Base-by-base conservation (phyloP, 2,797 vertebrate species). In the Sebastes kiyomatsui region DNA sequence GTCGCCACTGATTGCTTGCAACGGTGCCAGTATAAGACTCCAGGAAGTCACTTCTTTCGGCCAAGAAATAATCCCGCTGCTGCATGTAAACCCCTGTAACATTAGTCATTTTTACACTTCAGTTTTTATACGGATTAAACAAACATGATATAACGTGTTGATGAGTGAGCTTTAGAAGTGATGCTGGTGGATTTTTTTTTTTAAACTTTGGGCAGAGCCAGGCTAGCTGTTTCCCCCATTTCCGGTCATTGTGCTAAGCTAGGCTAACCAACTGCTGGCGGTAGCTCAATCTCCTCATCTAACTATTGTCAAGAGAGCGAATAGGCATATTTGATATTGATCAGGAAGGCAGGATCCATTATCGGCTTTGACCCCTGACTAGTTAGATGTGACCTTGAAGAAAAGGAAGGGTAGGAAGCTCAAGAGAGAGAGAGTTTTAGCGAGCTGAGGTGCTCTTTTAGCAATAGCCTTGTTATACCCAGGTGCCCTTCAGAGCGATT, bases 401-500 rank as follows among this genome's bases (percentile, higher is more conserved):
- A 49, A 49, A 49, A 4, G 46, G 18, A 49, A 18, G 46, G 46
- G 16, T 49, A 49, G 46, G 46, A 49, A 20, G 46, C 46, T 49
- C 14, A 46, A 46, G 16, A 46, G 0, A 46, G 42, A 46, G 42
- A 46, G 16, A 46, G 42, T 46, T 46, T 46, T 18, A 46, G 16
- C 46, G 18, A 49, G 46, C 0, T 20, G 18, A 49, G 0, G 46
- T 0, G 46, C 46, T 49, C 18, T 0, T 18, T 20, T 8, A 49
- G 46, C 46, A 18, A 49, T 8, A 49, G 7, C 0, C 46, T 20
- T 49, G 18, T 49, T 18, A 20, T 49, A 20, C 16, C 18, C 46
- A 49, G 42, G 42, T 49, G 42, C 42, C 7, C 16, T 49, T 18
- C 42, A 49, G 42, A 20, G 42, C 16, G 42, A 49, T 18, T 49